Evolutionary conservation across 1,140 invertebrate species (phyloP).

Genomic region (Aphaenogaster floridana): DNA sequence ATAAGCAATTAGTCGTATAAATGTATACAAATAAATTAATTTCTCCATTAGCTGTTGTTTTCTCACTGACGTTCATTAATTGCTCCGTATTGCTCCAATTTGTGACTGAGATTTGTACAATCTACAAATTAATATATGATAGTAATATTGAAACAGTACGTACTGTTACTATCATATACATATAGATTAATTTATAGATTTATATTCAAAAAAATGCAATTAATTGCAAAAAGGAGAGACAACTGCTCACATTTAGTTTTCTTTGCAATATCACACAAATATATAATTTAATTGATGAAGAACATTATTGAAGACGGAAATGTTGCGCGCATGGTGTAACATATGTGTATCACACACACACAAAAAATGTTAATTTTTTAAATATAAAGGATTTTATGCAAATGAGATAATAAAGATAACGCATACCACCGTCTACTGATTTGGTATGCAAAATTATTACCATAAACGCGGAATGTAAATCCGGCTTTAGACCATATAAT

Average conservation of each 20-base stretch:
- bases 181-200: slow-evolving; percentile 45
- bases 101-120: neutral
- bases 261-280: neutral
- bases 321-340: neutral
- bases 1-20: slow-evolving; percentile 2
- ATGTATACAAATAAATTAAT: slow-evolving; percentile 38
- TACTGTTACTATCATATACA: slow-evolving; percentile 23
- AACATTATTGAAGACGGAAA: neutral
- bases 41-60: slow-evolving; percentile 14
- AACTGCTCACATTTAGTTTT: slow-evolving; percentile 12
- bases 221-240: neutral
- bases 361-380: neutral
- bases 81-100: slow-evolving; percentile 12
- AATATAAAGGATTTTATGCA: neutral
- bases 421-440: neutral
- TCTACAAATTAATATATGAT: too few species aligned
- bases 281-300: neutral
- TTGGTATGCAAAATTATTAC: slow-evolving; percentile 19
- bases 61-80: neutral
- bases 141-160: too few species aligned
- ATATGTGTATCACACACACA: neutral
- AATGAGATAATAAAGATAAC: slow-evolving; percentile 24
- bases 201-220: slow-evolving; percentile 30
- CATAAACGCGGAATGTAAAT: slow-evolving; percentile 34
- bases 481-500: neutral